A percentile compares a stretch with the other conserved stretches of the same genome.
phyloP scores from a whole-genome alignment of 2,888 invertebrate genomes.

The Tridacna gigas region DNA sequence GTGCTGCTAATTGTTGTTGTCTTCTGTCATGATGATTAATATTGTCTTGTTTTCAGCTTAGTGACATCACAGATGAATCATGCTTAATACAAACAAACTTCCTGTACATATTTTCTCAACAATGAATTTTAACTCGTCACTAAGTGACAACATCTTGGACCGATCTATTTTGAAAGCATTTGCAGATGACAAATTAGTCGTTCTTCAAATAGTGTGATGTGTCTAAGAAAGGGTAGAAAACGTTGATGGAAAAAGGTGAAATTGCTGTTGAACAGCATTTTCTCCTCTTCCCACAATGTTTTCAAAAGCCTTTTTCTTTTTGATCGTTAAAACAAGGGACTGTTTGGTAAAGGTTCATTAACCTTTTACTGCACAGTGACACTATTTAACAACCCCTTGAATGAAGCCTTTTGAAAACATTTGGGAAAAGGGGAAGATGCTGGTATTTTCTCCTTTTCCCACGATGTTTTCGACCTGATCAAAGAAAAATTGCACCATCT shows the following conservation, averaged over 20 bases:
- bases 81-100: not conserved
- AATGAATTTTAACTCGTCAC: too few relatives aligned
- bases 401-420: not conserved
- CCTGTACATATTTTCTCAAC: not conserved
- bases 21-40: not conserved
- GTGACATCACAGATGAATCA: not conserved
- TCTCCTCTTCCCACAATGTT: not conserved
- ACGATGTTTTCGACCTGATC: not conserved
- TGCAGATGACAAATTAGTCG: not conserved
- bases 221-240: not conserved
- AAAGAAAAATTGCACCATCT: not conserved
- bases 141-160: not conserved
- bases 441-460: conserved; percentile 17
- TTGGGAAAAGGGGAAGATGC: conserved; percentile 20
- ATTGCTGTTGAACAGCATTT: too few relatives aligned
- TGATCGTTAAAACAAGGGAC: not conserved
- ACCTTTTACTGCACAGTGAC: not conserved
- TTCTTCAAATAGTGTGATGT: not conserved
- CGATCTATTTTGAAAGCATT: not conserved
- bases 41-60: not conserved
- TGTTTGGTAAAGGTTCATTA: not conserved
- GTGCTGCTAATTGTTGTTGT: too few relatives aligned
- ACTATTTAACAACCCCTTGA: not conserved
- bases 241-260: not conserved
- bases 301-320: not conserved